phyloP scores from a whole-genome alignment of 2,113 vertebrate genomes.

The Parus major region DNA sequence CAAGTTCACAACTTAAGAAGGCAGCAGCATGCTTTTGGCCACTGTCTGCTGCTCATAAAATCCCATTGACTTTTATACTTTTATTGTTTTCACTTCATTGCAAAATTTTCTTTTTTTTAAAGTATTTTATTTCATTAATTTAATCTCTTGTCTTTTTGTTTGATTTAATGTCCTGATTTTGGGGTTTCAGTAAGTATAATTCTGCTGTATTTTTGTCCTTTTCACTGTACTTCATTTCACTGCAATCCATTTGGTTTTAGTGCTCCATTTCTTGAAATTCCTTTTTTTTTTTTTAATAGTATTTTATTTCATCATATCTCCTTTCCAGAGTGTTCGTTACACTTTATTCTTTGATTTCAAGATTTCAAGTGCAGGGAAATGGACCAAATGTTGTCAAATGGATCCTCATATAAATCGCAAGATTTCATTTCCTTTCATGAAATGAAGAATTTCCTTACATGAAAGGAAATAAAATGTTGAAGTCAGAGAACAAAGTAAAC shows the following conservation, averaged over 20 bases:
- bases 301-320: neutral
- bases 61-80: too few relatives aligned
- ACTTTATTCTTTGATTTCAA: neutral
- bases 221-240: neutral
- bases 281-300: neutral
- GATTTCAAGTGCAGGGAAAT: neutral
- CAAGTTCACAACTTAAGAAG: neutral
- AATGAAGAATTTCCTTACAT: neutral
- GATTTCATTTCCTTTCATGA: neutral
- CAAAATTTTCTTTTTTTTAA: neutral
- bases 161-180: neutral
- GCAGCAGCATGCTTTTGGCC: neutral
- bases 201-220: neutral
- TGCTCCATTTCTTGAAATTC: neutral
- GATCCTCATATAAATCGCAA: rapidly evolving
- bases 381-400: neutral
- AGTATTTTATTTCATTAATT: neutral
- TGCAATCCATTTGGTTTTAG: neutral
- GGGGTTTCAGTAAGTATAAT: neutral
- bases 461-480: neutral
- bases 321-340: neutral
- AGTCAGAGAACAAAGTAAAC: neutral
- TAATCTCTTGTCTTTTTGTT: neutral
- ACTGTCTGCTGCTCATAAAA: neutral
- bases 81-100: neutral